Evolutionary conservation across 1,140 invertebrate genomes (phyloP).

Genomic region (Hyles vespertilio): DNA sequence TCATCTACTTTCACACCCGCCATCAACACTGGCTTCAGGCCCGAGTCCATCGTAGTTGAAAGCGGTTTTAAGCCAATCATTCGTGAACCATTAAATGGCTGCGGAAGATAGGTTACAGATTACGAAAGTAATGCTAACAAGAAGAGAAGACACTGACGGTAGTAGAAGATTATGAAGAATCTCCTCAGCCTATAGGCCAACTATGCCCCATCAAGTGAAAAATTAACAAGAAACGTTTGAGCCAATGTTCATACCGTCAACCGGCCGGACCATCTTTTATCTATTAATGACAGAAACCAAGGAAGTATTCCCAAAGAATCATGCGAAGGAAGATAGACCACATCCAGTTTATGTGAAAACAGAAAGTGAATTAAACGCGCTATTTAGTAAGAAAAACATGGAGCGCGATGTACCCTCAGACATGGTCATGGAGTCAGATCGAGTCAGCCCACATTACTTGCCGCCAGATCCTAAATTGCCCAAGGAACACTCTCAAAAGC

Average conservation of each 20-base stretch:
- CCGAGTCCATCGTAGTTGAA: constrained; percentile 86
- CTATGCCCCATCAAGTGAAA: constrained; percentile 63
- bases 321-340: constrained; percentile 66
- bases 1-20: constrained; percentile 65
- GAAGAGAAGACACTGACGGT: constrained; percentile 74
- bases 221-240: constrained; percentile 80
- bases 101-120: constrained; percentile 74
- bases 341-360: constrained; percentile 67
- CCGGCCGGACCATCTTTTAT: constrained; percentile 75
- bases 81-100: constrained; percentile 74
- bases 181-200: constrained; percentile 67
- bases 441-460: constrained; percentile 81
- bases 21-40: constrained; percentile 86
- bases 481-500: constrained; percentile 62
- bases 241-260: constrained; percentile 85
- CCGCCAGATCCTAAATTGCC: constrained; percentile 75
- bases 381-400: constrained; percentile 61
- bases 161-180: constrained; percentile 70
- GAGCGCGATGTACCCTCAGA: constrained; percentile 63
- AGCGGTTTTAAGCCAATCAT: constrained; percentile 89
- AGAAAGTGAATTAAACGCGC: constrained; percentile 46
- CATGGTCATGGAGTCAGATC: constrained; percentile 82
- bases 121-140: constrained; percentile 65
- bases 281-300: constrained; percentile 64
- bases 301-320: constrained; percentile 61